A percentile compares a stretch with the other conserved stretches of the same genome.
Conservation (phyloP, 2,113 vertebrate species). For the Myotis yumanensis region DNA sequence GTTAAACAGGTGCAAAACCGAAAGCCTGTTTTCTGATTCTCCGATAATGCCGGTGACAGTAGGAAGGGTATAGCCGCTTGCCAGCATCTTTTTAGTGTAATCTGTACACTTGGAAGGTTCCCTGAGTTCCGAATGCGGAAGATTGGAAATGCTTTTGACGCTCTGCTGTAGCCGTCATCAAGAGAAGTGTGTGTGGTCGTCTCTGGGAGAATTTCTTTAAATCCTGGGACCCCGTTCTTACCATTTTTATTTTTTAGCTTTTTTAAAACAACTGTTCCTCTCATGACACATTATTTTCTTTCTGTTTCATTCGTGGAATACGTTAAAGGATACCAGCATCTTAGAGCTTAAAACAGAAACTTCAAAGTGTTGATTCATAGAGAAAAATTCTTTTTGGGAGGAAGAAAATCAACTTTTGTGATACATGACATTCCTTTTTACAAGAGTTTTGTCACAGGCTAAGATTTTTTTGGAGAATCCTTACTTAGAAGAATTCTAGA, state of each 20-base stretch:
- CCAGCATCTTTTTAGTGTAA: slow-evolving; percentile 50
- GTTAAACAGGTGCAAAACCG: slow-evolving; percentile 79
- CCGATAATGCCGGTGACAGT: slow-evolving; percentile 69
- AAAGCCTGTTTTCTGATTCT: slow-evolving; percentile 79
- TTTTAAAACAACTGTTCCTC: neutral
- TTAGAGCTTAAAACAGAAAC: neutral
- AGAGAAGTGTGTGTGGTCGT: neutral
- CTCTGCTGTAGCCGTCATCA: neutral
- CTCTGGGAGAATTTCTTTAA: neutral
- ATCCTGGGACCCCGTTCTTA: neutral
- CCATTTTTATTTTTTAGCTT: neutral
- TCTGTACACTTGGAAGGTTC: neutral
- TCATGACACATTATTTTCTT: neutral
- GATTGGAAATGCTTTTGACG: neutral
- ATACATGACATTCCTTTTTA: neutral
- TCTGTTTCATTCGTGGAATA: neutral
- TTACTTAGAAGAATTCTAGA: neutral
- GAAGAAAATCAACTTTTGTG: neutral
- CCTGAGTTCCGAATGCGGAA: neutral
- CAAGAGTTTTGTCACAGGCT: neutral
- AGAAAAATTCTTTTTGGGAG: neutral
- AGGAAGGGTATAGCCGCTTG: slow-evolving; percentile 58
- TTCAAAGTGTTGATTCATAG: neutral
- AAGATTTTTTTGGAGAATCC: neutral
- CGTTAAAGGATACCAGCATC: neutral